These are phyloP conservation scores for Clinocottus analis DNA, from an alignment of 2,113 vertebrate genomes.

Conservation along the genomic window DNA sequence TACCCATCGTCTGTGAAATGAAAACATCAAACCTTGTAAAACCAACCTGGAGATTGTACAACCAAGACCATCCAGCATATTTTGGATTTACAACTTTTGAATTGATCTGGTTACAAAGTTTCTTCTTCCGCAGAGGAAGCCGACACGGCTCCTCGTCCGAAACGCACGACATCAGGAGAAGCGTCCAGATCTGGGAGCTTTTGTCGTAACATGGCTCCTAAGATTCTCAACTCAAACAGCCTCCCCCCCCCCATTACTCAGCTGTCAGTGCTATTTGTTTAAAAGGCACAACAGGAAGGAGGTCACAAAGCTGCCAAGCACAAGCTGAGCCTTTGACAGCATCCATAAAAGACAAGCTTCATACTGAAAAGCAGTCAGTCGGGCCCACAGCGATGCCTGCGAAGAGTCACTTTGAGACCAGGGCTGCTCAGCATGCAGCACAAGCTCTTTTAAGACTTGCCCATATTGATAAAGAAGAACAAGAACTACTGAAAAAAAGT, in stretches of 20 bases:
- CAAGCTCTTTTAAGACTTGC: not conserved
- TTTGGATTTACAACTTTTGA: slow-evolving; percentile 27
- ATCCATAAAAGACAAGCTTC: slow-evolving; percentile 64
- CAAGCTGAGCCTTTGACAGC: slow-evolving; percentile 67
- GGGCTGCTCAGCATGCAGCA: slow-evolving; percentile 69
- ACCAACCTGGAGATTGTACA: not conserved
- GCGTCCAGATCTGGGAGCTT: slow-evolving; percentile 39
- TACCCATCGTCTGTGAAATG: not conserved
- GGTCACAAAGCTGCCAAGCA: slow-evolving; percentile 69
- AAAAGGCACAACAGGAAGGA: slow-evolving; percentile 71
- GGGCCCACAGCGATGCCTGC: slow-evolving; percentile 46
- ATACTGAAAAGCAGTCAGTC: slow-evolving; percentile 55
- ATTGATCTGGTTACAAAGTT: not conserved
- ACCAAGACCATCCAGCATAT: not conserved
- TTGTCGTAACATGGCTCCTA: slow-evolving; percentile 54
- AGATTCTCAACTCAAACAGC: slow-evolving; percentile 57
- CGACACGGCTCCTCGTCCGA: not conserved
- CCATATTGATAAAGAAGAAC: slow-evolving; percentile 21
- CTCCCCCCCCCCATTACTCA: slow-evolving; percentile 57
- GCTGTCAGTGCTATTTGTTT: slow-evolving; percentile 76
- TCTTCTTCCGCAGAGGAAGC: slow-evolving; percentile 15
- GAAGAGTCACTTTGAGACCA: slow-evolving; percentile 55
- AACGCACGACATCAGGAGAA: slow-evolving; percentile 23
- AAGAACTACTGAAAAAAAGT: not conserved
- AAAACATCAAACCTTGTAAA: not conserved